Base-by-base conservation (phyloP, 1,140 invertebrate species). In the Diploscapter pachys region DNA sequence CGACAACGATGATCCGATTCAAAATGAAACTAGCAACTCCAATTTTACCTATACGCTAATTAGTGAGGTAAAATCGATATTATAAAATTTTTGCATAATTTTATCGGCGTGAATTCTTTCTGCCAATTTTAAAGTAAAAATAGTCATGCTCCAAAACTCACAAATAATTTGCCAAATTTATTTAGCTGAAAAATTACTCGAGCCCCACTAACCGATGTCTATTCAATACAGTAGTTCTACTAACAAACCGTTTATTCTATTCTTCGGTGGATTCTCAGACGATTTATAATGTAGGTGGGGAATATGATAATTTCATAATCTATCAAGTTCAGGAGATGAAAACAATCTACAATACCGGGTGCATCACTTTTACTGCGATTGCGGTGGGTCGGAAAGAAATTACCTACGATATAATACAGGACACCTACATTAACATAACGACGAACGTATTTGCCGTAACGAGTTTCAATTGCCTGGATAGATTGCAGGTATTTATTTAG, bases 181-280 rank as follows among this genome's bases (percentile, higher is more conserved):
- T 63, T 4, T 2, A 11, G 11, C 4, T 3, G 51, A 50, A 5
- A 13, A n/a, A 8, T 1, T 5, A 52, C 49, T 51, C 11, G 5
- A 63, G 5, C 53, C 53, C 52, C 11, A 70, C 66, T 11, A 71
- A 71, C 4, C 57, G 57, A 59, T 79, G 78, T 59, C 67, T 68
- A 9, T 72, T 72, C 56, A 80, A 80, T 63, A 76, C 73, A n/a
- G 59, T 80, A 6, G 67, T 80, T 64, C 54, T 80, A 31, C 71
- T 80, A 48, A 79, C 78, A 2, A 80, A 75, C 64, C 59, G 78
- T 52, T 54, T 80, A 3, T 71, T 80, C 52, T 31, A 31, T 31
- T 31, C 31, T 31, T 31, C 31, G 31, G 31, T 31, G 31, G 31
- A 31, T 31, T 31, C 31, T 31, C 31, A 31, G 31, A 31, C 31